Conservation (phyloP, 2,888 invertebrate genomes). For the Timema podura region DNA sequence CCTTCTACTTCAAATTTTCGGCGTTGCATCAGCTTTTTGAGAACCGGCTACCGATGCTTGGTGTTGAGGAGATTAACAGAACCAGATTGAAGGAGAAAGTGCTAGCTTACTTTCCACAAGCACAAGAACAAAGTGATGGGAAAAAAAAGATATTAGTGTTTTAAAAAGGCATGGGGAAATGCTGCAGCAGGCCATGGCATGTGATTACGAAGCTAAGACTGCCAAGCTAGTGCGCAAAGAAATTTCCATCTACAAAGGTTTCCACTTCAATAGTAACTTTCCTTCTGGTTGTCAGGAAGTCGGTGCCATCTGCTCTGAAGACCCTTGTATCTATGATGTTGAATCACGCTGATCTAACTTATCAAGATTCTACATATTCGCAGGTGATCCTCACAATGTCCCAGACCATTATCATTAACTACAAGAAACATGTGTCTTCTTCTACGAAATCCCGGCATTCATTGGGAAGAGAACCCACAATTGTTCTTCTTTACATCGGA, state of each 20-base stretch:
- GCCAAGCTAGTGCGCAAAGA: constrained; percentile 16
- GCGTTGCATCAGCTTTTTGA: constrained; percentile 17
- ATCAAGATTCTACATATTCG: constrained; percentile 21
- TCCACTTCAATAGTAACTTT: constrained; percentile 21
- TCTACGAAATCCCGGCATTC: background rate
- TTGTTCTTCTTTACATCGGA: too few species aligned
- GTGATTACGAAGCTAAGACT: background rate
- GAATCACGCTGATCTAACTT: constrained; percentile 18
- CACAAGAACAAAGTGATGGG: constrained; percentile 20
- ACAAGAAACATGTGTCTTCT: constrained; percentile 13
- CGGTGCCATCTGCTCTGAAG: constrained; percentile 17
- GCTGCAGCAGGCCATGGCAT: constrained; percentile 9
- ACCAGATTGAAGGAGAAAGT: constrained; percentile 21
- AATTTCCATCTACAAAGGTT: constrained; percentile 19
- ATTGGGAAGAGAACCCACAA: too few species aligned
- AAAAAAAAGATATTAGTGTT: background rate
- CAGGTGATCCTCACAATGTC: constrained; percentile 20
- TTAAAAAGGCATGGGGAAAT: background rate
- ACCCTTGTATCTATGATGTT: constrained; percentile 20
- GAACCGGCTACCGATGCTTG: constrained; percentile 22
- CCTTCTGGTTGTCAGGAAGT: constrained; percentile 16
- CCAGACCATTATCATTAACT: constrained; percentile 21
- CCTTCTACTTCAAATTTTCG: constrained; percentile 4
- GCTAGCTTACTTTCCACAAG: constrained; percentile 21
- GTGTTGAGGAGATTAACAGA: constrained; percentile 23